A percentile compares a stretch with the other conserved stretches of the same genome.
Evolutionary conservation across 1,140 invertebrate species (phyloP).

Genomic region (Drosophila saltans): DNA sequence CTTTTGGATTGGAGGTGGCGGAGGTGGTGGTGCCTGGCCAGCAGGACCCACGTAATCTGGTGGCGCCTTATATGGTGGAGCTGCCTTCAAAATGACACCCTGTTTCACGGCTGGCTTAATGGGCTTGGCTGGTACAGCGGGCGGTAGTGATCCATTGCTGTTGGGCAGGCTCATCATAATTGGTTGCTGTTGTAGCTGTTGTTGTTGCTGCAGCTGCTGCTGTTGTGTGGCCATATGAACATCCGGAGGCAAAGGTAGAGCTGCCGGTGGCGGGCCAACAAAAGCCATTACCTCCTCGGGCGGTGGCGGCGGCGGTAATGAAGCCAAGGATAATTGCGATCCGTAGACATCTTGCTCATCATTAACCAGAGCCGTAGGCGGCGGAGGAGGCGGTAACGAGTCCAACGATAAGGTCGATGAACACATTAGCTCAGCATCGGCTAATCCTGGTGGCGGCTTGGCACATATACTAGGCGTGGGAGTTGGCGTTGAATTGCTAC

Average conservation of each 20-base stretch:
- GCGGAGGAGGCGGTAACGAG: conserved; percentile 89
- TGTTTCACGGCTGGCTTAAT: conserved; percentile 77
- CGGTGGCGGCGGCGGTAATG: conserved; percentile 88
- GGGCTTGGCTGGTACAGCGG: conserved; percentile 76
- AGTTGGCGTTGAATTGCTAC: conserved; percentile 78
- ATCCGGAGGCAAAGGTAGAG: not conserved
- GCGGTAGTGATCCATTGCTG: conserved; percentile 63
- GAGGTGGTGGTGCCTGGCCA: conserved; percentile 40
- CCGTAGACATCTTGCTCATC: conserved; percentile 87
- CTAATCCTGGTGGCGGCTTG: conserved; percentile 64
- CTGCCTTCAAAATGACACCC: conserved; percentile 52
- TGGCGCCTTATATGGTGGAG: conserved; percentile 82
- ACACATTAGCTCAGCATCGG: conserved; percentile 85
- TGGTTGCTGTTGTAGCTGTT: not conserved
- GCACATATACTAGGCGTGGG: conserved; percentile 77
- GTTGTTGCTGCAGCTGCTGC: not conserved
- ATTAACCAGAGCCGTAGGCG: conserved; percentile 85
- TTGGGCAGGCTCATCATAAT: conserved; percentile 42
- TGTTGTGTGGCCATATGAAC: not conserved
- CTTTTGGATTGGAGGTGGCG: conserved; percentile 64
- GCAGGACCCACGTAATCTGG: conserved; percentile 76
- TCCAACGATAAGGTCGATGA: conserved; percentile 90
- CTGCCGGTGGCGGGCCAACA: conserved; percentile 19
- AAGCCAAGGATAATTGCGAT: conserved; percentile 87
- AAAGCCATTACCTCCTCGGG: conserved; percentile 83